Evolutionary conservation across 2,113 vertebrate genomes (phyloP).

Genomic region (Anarhynchus alexandrinus): DNA sequence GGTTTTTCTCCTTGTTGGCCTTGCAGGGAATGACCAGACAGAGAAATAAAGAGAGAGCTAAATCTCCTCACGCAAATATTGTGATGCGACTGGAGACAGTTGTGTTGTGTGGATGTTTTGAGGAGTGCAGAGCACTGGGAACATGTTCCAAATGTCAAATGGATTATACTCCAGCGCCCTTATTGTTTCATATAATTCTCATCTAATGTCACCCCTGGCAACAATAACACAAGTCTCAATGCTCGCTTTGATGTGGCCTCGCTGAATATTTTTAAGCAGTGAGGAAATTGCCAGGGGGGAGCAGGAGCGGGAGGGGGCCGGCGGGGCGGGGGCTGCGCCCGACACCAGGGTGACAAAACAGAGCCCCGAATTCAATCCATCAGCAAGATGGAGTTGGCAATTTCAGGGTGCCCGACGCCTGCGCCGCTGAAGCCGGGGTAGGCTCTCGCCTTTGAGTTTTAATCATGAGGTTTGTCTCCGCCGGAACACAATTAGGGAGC

Average conservation of each 20-base stretch:
- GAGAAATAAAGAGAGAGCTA: not conserved
- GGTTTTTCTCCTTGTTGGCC: not conserved
- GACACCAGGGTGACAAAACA: not conserved
- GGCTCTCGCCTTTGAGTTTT: not conserved
- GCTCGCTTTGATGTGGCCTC: not conserved
- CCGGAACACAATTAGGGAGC: not conserved
- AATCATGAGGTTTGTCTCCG: not conserved
- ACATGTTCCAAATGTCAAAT: constrained; percentile 45
- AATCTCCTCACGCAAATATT: not conserved
- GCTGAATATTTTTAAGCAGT: not conserved
- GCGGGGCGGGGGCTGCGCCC: not conserved
- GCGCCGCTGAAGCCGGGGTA: not conserved
- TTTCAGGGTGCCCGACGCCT: not conserved
- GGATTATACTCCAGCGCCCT: constrained; percentile 38
- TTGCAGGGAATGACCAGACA: not conserved
- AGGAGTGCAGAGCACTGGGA: not conserved
- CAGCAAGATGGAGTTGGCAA: not conserved
- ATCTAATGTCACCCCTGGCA: constrained; percentile 57
- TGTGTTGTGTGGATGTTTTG: not conserved
- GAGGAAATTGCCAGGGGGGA: constrained; percentile 3
- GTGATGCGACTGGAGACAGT: not conserved
- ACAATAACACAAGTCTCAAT: constrained; percentile 32
- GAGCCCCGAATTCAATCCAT: not conserved
- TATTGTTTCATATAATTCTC: constrained; percentile 49
- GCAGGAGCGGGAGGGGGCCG: not conserved